Evolutionary conservation across 2,113 vertebrate species (phyloP).

Genomic region (Chamaea fasciata): DNA sequence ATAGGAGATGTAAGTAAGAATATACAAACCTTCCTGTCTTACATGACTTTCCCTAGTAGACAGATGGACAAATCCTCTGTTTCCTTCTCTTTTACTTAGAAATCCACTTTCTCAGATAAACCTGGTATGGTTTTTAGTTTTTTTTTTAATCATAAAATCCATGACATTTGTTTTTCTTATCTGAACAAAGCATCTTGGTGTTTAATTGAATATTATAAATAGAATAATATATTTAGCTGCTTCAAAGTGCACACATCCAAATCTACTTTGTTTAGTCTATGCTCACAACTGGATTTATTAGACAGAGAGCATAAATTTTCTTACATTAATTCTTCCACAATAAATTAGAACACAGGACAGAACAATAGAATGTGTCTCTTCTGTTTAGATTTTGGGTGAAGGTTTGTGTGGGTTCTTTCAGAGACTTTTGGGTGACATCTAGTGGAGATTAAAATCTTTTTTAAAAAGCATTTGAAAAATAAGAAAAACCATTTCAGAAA

Average conservation of each 20-base stretch:
- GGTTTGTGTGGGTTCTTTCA: background rate
- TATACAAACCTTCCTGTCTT: background rate
- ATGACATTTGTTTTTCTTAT: background rate
- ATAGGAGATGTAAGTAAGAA: background rate
- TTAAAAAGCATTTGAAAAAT: background rate
- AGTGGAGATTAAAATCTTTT: background rate
- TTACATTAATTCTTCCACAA: background rate
- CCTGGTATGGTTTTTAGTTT: background rate
- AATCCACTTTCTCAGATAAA: background rate
- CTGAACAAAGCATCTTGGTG: background rate
- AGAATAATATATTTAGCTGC: background rate
- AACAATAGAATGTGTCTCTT: background rate
- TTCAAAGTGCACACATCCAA: background rate
- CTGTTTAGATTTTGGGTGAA: background rate
- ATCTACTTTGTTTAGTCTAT: background rate
- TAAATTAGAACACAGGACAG: background rate
- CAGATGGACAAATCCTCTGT: background rate
- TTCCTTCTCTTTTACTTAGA: background rate
- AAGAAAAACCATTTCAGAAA: background rate
- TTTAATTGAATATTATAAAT: background rate
- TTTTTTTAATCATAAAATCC: background rate
- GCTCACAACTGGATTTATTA: background rate
- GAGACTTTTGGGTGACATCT: conserved; percentile 65
- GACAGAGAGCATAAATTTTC: background rate
- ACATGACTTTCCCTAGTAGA: background rate